Evolutionary conservation across 2,888 invertebrate genomes (phyloP), one percentile per base, ranked within the genome.

Genomic region (Troilus luridus): DNA sequence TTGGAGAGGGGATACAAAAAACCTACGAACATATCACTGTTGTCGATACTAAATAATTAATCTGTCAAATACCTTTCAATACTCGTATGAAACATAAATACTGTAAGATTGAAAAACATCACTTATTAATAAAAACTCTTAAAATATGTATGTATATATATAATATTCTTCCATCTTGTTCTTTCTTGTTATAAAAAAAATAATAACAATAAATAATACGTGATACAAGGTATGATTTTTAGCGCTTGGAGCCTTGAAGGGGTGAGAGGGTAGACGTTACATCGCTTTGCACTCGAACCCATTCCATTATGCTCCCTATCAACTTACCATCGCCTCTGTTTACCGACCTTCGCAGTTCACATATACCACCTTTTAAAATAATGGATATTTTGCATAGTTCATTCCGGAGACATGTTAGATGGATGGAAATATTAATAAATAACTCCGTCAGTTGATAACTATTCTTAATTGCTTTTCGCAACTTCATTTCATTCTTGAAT

Each of bases 241-340:
- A 1, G 27, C 8, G 41, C 41, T 10, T 17, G 9, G 0, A 41
- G 72, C 21, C 14, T 24, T 77, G 72, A 41, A 77, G 24, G 27
- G 72, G 72, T 8, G 17, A 5, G 12, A 67, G 12, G 17, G 17
- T 7, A 41, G 41, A 1, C 72, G 72, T 41, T 41, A 77, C 72
- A 77, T 77, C 21, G 41, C 72, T 77, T 77, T 41, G 72, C 72
- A 77, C 72, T 77, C 72, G 72, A 77, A 41, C 2, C 72, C 72
- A 77, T 41, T 77, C 72, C 72, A 77, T 77, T 77, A 77, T 9
- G 9, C 27, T 41, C 72, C 72, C 17, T 77, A 77, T 77, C 72
- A 77, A 77, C 27, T 77, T 77, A 77, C 72, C 72, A 17, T 27
- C 41, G 72, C 9, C 0, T 27, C 72, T 77, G 17, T 77, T 77